Evolutionary conservation across 92 coral and sea anemone genomes (phyloP), one percentile per base, ranked within the genome.

Genomic region (Blastomussa wellsi): DNA sequence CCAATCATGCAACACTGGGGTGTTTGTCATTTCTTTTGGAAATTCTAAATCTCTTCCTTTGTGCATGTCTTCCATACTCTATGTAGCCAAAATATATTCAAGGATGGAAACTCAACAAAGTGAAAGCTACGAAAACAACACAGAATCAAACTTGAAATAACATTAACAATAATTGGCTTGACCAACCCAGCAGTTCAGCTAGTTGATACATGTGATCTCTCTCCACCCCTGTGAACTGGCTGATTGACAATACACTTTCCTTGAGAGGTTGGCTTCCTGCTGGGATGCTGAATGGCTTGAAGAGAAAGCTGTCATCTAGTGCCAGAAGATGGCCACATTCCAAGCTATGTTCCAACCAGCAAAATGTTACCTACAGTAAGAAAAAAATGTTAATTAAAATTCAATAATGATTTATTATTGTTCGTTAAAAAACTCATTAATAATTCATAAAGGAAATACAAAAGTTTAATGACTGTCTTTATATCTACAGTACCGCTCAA

Each of bases 191-290:
- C 72, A 96, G 83, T n/a, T 96, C 97, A 47, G 98, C 96, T 60
- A 96, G 93, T 76, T 96, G 99, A 81, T 91, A 88, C 89, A 96
- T 35, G 85, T 96, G 99, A 47, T 96, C 99, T 59, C 98, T 83
- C 79, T 94, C 97, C 51, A 90, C 88, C 13, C 98, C 98, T 11
- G 86, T 44, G 44, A 89, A 96, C 90, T 93, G 98, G 89, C 99
- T 96, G 90, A 96, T 90, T 4, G 96, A 93, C 44, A 96, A 42
- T 17, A 96, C 99, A 86, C 97, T 94, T 57, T 90, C 94, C 36
- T 81, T 66, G 29, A 96, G 86, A 11, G 99, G 99, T 9, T 31
- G 65, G 19, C 74, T 74, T 42, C 83, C 95, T 12, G 84, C 76
- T 20, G 91, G 92, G 71, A 94, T 89, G 33, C 81, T 72, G 69